phyloP scores from a whole-genome alignment of 2,113 vertebrate genomes.

The Protobothrops flavoviridis region DNA sequence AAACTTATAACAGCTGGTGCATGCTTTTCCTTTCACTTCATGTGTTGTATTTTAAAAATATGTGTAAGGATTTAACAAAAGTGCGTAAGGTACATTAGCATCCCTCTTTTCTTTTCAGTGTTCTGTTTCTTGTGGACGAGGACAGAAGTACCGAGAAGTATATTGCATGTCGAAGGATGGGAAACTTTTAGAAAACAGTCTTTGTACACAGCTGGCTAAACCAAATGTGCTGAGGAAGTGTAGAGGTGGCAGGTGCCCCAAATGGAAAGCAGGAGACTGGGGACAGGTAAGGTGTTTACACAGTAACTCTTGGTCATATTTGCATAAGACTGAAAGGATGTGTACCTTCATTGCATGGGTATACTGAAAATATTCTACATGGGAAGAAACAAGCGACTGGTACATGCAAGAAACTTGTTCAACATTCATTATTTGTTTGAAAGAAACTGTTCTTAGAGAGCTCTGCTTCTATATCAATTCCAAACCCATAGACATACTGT shows the following conservation, averaged over 20 bases:
- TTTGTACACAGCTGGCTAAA: constrained; percentile 83
- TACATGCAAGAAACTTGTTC: background rate
- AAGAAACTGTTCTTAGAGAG: background rate
- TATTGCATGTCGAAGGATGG: constrained; percentile 87
- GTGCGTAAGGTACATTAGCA: constrained; percentile 62
- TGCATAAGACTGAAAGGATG: background rate
- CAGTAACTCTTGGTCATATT: background rate
- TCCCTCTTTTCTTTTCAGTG: constrained; percentile 84
- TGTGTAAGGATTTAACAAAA: background rate
- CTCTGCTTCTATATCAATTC: background rate
- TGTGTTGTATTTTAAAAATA: background rate
- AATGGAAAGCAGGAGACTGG: constrained; percentile 91
- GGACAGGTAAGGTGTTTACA: constrained; percentile 80
- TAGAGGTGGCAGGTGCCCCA: constrained; percentile 86
- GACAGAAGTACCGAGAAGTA: constrained; percentile 85
- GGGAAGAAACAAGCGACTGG: background rate
- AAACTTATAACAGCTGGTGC: background rate
- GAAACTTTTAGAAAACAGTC: constrained; percentile 79
- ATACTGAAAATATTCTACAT: background rate
- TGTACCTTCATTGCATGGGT: background rate
- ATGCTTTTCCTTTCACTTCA: constrained; percentile 25
- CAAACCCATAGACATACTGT: background rate
- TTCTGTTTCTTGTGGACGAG: constrained; percentile 90
- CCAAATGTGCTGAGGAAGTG: constrained; percentile 87
- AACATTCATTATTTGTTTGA: background rate